Conservation (phyloP, 2,888 invertebrate species). For the Mechanitis mazaeus region DNA sequence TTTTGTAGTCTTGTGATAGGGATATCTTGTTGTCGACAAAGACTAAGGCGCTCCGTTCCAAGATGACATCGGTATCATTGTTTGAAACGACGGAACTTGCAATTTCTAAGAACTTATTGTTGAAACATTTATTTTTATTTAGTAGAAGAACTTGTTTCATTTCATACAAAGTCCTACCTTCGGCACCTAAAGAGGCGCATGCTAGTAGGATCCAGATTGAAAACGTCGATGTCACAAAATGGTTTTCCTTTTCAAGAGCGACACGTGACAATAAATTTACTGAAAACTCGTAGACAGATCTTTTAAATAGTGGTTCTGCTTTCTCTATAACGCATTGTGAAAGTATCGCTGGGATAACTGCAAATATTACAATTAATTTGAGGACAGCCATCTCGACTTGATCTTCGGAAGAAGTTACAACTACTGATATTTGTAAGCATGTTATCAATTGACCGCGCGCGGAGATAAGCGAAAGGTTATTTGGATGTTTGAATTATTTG, state of each 20-base stretch:
- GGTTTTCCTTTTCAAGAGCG: slow-evolving; percentile 52
- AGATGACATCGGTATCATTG: slow-evolving; percentile 32
- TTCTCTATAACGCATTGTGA: slow-evolving; percentile 34
- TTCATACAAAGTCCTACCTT: slow-evolving; percentile 45
- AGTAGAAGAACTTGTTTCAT: slow-evolving; percentile 44
- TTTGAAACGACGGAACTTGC: slow-evolving; percentile 34
- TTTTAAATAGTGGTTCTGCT: slow-evolving; percentile 30
- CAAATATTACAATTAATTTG: slow-evolving; percentile 26
- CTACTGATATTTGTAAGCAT: slow-evolving; percentile 5
- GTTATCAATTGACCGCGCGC: slow-evolving; percentile 28
- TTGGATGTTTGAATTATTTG: slow-evolving; percentile 5
- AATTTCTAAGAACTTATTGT: slow-evolving; percentile 48
- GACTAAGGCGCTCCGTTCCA: slow-evolving; percentile 50
- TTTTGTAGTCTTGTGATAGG: slow-evolving; percentile 40
- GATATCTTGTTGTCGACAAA: slow-evolving; percentile 44
- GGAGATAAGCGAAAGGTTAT: slow-evolving; percentile 20
- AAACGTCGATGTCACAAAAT: slow-evolving; percentile 55
- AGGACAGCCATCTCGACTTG: slow-evolving; percentile 31
- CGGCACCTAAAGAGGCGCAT: slow-evolving; percentile 50
- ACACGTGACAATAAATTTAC: slow-evolving; percentile 34
- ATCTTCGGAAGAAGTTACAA: background rate
- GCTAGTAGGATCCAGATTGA: slow-evolving; percentile 60
- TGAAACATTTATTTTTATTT: slow-evolving; percentile 52
- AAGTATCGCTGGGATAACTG: slow-evolving; percentile 30
- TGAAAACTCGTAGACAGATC: slow-evolving; percentile 39